Evolutionary conservation across 2,113 vertebrate species (phyloP).

Genomic region (Thunnus maccoyii): DNA sequence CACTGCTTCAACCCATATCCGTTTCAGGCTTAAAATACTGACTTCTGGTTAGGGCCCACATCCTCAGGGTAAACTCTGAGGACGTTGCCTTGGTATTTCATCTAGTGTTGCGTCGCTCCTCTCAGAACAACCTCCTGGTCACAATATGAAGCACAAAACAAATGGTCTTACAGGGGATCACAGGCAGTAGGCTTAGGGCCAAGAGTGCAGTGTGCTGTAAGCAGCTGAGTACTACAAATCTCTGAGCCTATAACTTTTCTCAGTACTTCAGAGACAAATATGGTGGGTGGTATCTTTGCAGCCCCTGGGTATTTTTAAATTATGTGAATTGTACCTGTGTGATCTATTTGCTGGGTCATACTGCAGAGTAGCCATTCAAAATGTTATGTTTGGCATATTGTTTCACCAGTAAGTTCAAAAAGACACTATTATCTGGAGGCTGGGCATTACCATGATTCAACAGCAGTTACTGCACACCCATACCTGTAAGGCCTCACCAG

Average conservation of each 20-base stretch:
- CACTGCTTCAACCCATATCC: no score
- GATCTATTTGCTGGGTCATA: neutral
- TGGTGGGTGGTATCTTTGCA: neutral
- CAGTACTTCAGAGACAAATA: neutral
- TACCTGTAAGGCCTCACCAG: no score
- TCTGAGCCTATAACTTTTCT: neutral
- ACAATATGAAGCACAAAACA: conserved; percentile 1
- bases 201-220: neutral
- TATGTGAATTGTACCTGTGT: neutral
- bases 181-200: neutral
- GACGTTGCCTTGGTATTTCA: no score
- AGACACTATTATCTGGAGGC: no score
- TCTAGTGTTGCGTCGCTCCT: no score
- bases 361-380: no score
- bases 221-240: neutral
- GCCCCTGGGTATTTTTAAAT: neutral
- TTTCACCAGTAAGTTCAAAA: no score
- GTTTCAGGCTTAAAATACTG: no score
- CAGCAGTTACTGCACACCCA: no score
- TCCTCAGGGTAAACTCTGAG: no score
- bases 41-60: no score
- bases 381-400: neutral
- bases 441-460: no score
- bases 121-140: neutral
- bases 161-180: neutral